Base-by-base conservation (phyloP, 2,888 invertebrate species). In the Drosophila pullipes region DNA sequence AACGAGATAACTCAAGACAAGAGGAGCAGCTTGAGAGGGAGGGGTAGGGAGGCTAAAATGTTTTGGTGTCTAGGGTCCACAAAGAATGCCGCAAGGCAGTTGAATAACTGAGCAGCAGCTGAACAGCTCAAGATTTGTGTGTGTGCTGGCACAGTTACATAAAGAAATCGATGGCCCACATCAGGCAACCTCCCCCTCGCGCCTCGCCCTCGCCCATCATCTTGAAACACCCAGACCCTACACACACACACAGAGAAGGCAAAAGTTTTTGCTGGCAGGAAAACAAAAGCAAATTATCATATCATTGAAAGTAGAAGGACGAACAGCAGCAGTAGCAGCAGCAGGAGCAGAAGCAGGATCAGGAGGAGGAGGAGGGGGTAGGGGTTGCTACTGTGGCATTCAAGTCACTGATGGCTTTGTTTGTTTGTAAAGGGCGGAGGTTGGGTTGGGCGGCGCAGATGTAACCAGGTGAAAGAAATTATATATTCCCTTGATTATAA, bases 401-500 rank as follows among this genome's bases (percentile, higher is more conserved):
- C 61, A 60, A 37, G n/a, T n/a, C 63, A 63, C 54, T 69, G 68
- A 60, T 74, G 90, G 69, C 80, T 66, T 71, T 87, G 85, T 87
- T 85, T 89, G 73, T 71, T 59, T 84, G 54, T 22, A 31, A 49
- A 44, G 49, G 35, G 37, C 25, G 22, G 4, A 22, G 37, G 25
- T 47, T 16, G 16, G 28, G 13, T 28, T 1, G 33, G 44, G n/a
- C 39, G 55, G 11, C 31, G 47, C 66, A 73, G 76, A 85, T 82
- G 79, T 85, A 91, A 83, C 91, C 92, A 91, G 92, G 92, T 91
- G 92, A 86, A 91, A 84, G 85, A 90, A 92, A 91, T 92, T 92
- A 85, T 83, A 90, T 88, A 91, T 91, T 92, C 91, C 88, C 91
- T 85, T 91, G 92, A 90, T 92, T 92, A 92, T 92, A 92, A 92